These are phyloP conservation scores for Stenichneumon culpator DNA, from an alignment of 2,888 invertebrate species.

Conservation along the genomic window DNA sequence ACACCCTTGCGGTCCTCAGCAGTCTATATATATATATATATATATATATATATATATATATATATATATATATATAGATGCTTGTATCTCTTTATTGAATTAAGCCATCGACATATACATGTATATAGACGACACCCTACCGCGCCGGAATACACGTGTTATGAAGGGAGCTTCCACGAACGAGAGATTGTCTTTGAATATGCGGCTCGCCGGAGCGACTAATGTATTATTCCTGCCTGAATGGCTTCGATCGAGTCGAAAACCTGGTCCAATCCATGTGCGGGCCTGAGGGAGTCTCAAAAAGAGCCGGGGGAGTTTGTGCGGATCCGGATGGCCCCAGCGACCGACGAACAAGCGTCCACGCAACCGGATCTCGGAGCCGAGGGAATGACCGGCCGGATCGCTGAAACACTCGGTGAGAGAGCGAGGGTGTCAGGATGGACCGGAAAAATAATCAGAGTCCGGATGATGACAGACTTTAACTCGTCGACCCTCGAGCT, in stretches of 20 bases:
- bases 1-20: neutral
- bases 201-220: conserved; percentile 82
- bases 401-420: neutral
- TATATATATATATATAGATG: neutral
- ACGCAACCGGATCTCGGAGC: neutral
- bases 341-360: neutral
- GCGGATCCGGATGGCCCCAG: neutral
- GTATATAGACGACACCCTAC: neutral
- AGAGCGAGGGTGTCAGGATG: neutral
- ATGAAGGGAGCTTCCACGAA: conserved; percentile 37
- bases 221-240: conserved; percentile 77
- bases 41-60: neutral
- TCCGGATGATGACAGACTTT: neutral
- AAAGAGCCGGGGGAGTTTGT: neutral
- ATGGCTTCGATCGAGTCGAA: conserved; percentile 74
- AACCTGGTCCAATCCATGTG: conserved; percentile 35
- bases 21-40: too few relatives aligned
- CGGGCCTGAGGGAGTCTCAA: neutral
- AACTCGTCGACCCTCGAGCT: neutral
- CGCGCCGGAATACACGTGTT: neutral
- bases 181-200: conserved; percentile 81
- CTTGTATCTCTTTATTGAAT: neutral
- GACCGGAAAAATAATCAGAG: conserved; percentile 47
- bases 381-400: conserved; percentile 34
- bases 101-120: conserved; percentile 2